Evolutionary conservation across 2,113 vertebrate genomes (phyloP).

Genomic region (Synchiropus splendidus): DNA sequence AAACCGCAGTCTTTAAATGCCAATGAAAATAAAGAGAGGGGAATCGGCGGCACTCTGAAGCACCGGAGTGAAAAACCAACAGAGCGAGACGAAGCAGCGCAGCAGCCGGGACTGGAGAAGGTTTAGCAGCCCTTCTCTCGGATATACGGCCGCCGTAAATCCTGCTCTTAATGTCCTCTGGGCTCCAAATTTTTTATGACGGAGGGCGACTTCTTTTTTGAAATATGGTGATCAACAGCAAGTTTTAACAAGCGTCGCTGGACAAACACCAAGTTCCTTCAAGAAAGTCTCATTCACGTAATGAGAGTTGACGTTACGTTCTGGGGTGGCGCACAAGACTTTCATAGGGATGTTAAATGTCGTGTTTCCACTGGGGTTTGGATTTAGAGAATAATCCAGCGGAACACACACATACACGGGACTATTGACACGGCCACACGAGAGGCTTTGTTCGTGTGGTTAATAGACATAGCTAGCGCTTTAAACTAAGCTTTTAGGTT

Average conservation of each 20-base stretch:
- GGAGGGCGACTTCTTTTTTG: slow-evolving; percentile 38
- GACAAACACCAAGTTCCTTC: slow-evolving; percentile 35
- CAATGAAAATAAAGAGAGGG: slow-evolving; percentile 65
- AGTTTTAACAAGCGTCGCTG: slow-evolving; percentile 35
- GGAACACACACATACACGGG: slow-evolving; percentile 7
- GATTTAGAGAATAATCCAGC: slow-evolving; percentile 34
- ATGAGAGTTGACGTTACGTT: slow-evolving; percentile 38
- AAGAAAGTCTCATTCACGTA: slow-evolving; percentile 21
- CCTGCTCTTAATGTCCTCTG: slow-evolving; percentile 60
- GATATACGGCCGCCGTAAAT: slow-evolving; percentile 68
- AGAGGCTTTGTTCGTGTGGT: neutral
- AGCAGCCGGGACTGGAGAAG: slow-evolving; percentile 63
- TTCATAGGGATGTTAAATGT: slow-evolving; percentile 40
- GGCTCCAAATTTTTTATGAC: slow-evolving; percentile 55
- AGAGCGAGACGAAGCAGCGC: slow-evolving; percentile 55
- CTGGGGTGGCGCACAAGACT: slow-evolving; percentile 20
- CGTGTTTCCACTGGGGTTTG: slow-evolving; percentile 40
- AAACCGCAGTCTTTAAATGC: slow-evolving; percentile 49
- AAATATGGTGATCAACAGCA: slow-evolving; percentile 46
- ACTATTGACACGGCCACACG: neutral
- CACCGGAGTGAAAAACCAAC: slow-evolving; percentile 56
- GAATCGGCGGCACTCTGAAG: slow-evolving; percentile 57
- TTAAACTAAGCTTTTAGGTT: no score
- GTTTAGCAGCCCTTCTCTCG: slow-evolving; percentile 60
- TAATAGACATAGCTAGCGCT: no score